Evolutionary conservation across 2,797 vertebrate genomes (phyloP), one percentile per base, ranked within the genome.

Genomic region (Chiloscyllium punctatum): DNA sequence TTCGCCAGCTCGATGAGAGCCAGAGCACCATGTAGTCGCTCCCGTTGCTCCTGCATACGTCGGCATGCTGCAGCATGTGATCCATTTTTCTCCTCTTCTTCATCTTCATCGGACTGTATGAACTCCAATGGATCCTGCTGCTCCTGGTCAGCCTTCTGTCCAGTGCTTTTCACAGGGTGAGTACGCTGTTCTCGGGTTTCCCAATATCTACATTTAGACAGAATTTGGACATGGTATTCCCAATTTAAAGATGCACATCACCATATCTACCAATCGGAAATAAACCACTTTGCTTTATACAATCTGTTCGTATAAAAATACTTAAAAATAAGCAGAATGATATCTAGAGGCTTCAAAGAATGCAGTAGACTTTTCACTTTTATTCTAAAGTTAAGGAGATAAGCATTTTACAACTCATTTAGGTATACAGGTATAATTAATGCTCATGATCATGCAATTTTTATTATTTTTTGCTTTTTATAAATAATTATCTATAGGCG

Each of bases 1-100:
- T 99, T 99, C 96, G 99, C 99, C 33, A 99, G 98, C 98, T 99
- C 99, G 0, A 99, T 99, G 96, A 99, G 99, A 0, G 99, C 99
- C 95, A 99, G 97, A 0, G 99, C 99, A 0, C 99, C 99, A 0
- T 99, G 99, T 96, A 99, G 98, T 96, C 99, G 99, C 96, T 99
- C 99, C 0, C 98, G 98, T 84, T 98, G 98, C 97, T 99, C 99
- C 96, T 99, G 99, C 95, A 99, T 98, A 68, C 99, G 98, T 3
- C 98, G 97, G 95, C 97, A 98, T 84, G 98, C 97, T 0, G 98
- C 98, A 62, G 98, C 98, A 1, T 97, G 97, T 96, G 96, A 96
- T 2, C 97, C 96, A 27, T 97, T 98, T 96, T 99, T 99, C 84
- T 98, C 98, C 0, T 97, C 97, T 79, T 98, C 98, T 18, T 98